Percentiles rank a stretch among this genome's conserved stretches.
Evolutionary conservation across 2,113 vertebrate species (phyloP).

Genomic region (Paradisaea rubra): DNA sequence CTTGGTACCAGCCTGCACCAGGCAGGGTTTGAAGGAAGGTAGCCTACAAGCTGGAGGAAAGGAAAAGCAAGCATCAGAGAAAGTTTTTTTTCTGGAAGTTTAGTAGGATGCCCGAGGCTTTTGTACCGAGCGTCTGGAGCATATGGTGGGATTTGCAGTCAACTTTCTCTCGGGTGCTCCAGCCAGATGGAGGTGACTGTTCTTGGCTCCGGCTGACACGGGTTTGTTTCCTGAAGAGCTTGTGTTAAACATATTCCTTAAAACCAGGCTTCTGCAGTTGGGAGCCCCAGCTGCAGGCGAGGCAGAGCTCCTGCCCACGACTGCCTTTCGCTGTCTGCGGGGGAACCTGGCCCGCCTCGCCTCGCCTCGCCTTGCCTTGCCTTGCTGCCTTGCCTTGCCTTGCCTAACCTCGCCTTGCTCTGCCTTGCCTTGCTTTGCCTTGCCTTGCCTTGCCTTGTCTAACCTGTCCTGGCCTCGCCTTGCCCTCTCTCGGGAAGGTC

Average conservation of each 20-base stretch:
- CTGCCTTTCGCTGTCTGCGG: background rate
- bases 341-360: background rate
- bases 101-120: constrained; percentile 62
- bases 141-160: constrained; percentile 65
- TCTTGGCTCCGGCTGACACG: constrained; percentile 57
- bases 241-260: constrained; percentile 65
- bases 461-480: background rate
- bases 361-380: background rate
- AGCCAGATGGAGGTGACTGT: constrained; percentile 64
- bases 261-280: constrained; percentile 55
- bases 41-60: background rate
- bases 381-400: background rate
- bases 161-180: constrained; percentile 63
- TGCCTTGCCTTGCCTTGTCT: background rate
- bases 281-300: constrained; percentile 60
- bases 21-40: background rate
- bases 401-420: background rate
- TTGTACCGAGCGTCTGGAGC: constrained; percentile 57
- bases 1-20: background rate
- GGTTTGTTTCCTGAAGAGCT: constrained; percentile 63
- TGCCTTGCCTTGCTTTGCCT: background rate
- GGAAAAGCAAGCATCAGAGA: constrained; percentile 8
- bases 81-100: constrained; percentile 57
- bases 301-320: constrained; percentile 56
- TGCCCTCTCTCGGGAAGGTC: background rate